A percentile compares a stretch with the other conserved stretches of the same genome.
These are phyloP conservation scores for Temnothorax ravouxi DNA, from an alignment of 2,888 invertebrate species.

Conservation along the genomic window DNA sequence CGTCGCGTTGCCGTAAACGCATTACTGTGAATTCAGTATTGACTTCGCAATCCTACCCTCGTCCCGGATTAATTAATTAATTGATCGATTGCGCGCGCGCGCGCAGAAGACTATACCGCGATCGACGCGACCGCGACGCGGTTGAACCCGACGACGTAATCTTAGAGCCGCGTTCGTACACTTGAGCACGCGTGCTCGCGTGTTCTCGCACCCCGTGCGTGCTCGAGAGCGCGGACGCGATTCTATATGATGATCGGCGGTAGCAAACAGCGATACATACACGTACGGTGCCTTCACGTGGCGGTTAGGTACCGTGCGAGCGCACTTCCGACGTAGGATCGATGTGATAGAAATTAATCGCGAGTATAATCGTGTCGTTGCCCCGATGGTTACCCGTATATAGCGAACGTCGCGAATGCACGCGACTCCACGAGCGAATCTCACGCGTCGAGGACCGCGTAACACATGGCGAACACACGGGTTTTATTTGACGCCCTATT, in stretches of 20 bases:
- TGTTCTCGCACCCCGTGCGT: constrained; percentile 5
- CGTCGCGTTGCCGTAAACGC: constrained; percentile 71
- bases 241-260: constrained; percentile 49
- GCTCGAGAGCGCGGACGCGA: neutral
- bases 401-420: constrained; percentile 11
- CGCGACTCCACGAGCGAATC: constrained; percentile 31
- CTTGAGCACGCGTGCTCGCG: constrained; percentile 5
- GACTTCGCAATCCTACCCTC: constrained; percentile 81
- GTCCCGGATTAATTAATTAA: constrained; percentile 81
- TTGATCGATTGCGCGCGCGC: constrained; percentile 74
- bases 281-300: constrained; percentile 34
- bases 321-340: constrained; percentile 23
- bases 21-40: constrained; percentile 83
- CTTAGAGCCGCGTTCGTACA: constrained; percentile 8
- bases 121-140: constrained; percentile 62
- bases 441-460: neutral
- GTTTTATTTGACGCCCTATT: constrained; percentile 32
- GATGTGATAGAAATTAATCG: constrained; percentile 64
- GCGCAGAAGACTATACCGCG: constrained; percentile 66
- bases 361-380: constrained; percentile 60
- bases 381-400: constrained; percentile 34
- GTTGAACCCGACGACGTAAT: constrained; percentile 36
- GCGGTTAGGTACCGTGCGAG: constrained; percentile 4
- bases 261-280: neutral
- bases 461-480: neutral